Evolutionary conservation across 2,797 vertebrate species (phyloP), one percentile per base, ranked within the genome.

Genomic region (Notamacropus eugenii): DNA sequence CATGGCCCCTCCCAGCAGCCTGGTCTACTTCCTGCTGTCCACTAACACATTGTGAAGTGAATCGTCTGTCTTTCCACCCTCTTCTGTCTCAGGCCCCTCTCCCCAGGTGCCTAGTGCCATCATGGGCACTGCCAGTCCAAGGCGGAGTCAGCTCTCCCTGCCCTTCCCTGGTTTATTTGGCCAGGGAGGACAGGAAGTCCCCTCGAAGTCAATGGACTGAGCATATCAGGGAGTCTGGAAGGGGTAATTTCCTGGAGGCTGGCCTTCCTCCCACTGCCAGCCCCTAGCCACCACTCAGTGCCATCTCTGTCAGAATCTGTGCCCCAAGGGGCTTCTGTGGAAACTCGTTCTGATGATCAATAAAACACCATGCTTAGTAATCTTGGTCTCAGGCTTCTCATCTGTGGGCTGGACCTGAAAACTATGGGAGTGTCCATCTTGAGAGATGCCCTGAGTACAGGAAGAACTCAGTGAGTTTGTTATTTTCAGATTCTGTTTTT

Each of bases 361-460:
- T 54, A 93, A 59, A 97, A 57, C 54, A n/a, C 62, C 12, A 40
- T 95, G 94, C 82, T 91, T 87, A 22, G 91, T 94, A 58, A 59
- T 55, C 54, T 90, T 54, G 92, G 62, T 92, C 93, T 96, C 82
- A 46, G 91, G 59, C 40, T 87, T 87, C 40, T 40, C 40, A 46
- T 87, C 74, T 87, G 74, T 87, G 40, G 74, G 40, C 62, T 74
- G 62, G 62, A 16, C 62, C 62, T 74, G 62, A 74, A 16, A n/a
- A 22, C 34, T 74, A 16, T 40, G 27, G 2, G 40, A 27, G 22
- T 6, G 1, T 50, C 74, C 74, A 50, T 87, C 8, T 0, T 0
- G 24, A 50, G 40, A 87, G 24, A 46, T 46, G n/a, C 16, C 8
- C 67, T 3, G n/a, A 46, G 22, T 24, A 87, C 9, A 87, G 40